Percentiles rank a stretch among this genome's conserved stretches.
phyloP scores from a whole-genome alignment of 2,888 invertebrate species.

The Elmis aenea region DNA sequence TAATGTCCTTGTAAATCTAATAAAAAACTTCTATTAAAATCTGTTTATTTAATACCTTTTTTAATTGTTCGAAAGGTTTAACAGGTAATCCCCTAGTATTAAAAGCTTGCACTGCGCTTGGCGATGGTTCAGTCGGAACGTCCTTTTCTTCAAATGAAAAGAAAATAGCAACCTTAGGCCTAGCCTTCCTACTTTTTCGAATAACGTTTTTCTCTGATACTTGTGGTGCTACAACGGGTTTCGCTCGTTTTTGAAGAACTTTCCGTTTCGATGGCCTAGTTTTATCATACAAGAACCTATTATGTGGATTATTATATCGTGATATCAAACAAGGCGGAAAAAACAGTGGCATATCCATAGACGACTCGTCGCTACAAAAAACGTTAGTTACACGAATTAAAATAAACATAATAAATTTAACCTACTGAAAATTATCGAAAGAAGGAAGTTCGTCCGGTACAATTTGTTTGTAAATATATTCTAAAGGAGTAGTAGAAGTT shows the following conservation, averaged over 20 bases:
- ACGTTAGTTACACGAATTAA: too few species aligned
- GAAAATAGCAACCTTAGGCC: conserved; percentile 16
- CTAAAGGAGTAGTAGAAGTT: conserved; percentile 44
- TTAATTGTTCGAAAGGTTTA: conserved; percentile 25
- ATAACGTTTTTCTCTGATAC: conserved; percentile 10
- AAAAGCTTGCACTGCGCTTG: conserved; percentile 49
- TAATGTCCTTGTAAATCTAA: too few species aligned
- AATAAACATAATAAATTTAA: too few species aligned
- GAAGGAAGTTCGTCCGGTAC: too few species aligned
- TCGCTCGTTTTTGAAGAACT: conserved; percentile 32
- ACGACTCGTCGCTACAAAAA: too few species aligned
- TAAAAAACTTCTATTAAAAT: too few species aligned
- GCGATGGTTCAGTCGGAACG: conserved; percentile 57
- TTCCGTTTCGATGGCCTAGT: too few species aligned
- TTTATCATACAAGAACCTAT: too few species aligned
- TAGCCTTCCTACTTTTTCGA: conserved; percentile 10
- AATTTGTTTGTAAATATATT: conserved; percentile 60
- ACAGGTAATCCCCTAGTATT: conserved; percentile 22
- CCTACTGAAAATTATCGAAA: too few species aligned
- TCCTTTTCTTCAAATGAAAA: conserved; percentile 45
- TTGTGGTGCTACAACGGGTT: too few species aligned
- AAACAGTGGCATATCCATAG: conserved; percentile 58
- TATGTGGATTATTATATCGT: too few species aligned
- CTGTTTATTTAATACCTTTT: conserved; percentile 28
- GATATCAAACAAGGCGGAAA: too few species aligned